Conservation (phyloP, 92 coral and sea anemone genomes). For the Actinostola sp. region DNA sequence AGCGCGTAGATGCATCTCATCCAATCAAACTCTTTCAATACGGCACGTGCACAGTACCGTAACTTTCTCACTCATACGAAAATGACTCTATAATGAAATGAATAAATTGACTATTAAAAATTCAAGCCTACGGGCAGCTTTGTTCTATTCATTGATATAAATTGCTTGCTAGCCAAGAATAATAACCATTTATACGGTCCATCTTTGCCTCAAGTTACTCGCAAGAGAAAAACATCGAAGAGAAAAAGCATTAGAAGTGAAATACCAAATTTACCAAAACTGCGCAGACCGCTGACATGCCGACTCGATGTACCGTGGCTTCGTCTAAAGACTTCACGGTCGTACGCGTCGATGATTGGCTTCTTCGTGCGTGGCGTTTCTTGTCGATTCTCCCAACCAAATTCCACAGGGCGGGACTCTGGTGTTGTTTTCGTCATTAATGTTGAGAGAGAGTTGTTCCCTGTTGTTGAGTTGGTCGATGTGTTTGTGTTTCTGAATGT, state of each 20-base stretch:
- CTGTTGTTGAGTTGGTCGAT: neutral
- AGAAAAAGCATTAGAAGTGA: neutral
- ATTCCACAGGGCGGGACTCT: neutral
- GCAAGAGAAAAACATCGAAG: neutral
- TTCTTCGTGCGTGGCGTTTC: neutral
- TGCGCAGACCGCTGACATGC: conserved; percentile 8
- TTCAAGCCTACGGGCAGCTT: no score
- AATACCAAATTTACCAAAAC: neutral
- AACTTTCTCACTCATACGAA: no score
- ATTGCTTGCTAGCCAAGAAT: neutral
- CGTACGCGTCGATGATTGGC: conserved; percentile 17
- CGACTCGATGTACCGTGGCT: neutral
- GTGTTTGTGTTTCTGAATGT: neutral
- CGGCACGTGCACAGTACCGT: no score
- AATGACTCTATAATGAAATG: no score
- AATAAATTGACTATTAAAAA: no score
- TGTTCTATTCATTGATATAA: neutral
- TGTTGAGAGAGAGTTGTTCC: neutral
- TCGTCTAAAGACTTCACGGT: conserved; percentile 21
- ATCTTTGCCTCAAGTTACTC: conserved; percentile 2
- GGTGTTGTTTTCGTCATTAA: neutral
- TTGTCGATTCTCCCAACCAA: neutral
- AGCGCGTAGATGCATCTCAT: no score
- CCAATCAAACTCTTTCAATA: no score
- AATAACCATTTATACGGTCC: neutral